Evolutionary conservation across 1,140 invertebrate species (phyloP).

Genomic region (Xylocopa sonorina): DNA sequence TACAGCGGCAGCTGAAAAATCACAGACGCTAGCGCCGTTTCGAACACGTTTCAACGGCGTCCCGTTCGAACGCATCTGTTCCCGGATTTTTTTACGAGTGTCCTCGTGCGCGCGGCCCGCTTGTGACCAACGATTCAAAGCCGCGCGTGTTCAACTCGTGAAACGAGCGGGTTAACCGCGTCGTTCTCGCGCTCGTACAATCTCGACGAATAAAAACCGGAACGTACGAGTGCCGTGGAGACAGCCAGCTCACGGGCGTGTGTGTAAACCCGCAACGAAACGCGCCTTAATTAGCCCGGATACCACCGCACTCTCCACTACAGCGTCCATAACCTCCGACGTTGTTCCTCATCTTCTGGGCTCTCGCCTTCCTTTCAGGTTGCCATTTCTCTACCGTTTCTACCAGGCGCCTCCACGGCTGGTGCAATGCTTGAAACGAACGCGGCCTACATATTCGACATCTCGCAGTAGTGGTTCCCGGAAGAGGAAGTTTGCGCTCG

Average conservation of each 20-base stretch:
- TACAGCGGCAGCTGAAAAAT: too few species aligned
- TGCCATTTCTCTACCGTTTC: not conserved
- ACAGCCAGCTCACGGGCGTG: not conserved
- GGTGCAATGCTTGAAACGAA: too few species aligned
- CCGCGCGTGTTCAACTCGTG: not conserved
- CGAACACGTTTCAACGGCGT: too few species aligned
- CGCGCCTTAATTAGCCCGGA: constrained; percentile 16
- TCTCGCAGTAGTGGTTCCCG: not conserved
- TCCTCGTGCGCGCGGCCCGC: not conserved
- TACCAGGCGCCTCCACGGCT: too few species aligned
- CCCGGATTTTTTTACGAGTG: not conserved
- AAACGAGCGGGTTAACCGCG: constrained; percentile 32
- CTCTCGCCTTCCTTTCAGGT: not conserved
- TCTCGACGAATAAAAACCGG: not conserved
- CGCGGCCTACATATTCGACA: not conserved
- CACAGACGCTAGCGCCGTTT: too few species aligned
- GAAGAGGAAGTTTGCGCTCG: not conserved
- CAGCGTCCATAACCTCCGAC: not conserved
- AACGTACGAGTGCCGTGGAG: not conserved
- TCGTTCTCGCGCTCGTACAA: not conserved
- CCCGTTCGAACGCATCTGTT: not conserved
- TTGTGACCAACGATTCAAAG: not conserved
- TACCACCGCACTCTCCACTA: not conserved
- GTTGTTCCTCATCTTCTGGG: not conserved
- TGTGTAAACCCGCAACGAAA: constrained; percentile 4